Evolutionary conservation across 2,888 invertebrate species (phyloP).

Genomic region (Drosophila cognata): DNA sequence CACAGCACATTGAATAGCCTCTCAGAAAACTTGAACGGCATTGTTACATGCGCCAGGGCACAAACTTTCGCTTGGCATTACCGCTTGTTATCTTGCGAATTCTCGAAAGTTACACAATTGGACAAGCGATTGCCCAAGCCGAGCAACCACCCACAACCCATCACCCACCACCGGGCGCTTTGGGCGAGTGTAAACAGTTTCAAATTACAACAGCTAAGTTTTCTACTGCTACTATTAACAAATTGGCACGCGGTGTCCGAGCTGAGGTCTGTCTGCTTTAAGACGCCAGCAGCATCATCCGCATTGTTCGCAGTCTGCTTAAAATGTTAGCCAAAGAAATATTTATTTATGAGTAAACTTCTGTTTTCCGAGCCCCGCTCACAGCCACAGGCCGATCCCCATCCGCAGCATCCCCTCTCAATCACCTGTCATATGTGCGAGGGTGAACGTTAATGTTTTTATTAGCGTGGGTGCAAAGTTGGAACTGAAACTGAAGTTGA

Average conservation of each 20-base stretch:
- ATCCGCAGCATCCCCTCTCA: background rate
- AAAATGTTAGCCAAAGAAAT: constrained; percentile 65
- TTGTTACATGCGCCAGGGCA: constrained; percentile 47
- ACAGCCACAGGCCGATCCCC: background rate
- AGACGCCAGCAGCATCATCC: constrained; percentile 36
- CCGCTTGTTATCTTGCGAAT: constrained; percentile 64
- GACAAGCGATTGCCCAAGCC: constrained; percentile 42
- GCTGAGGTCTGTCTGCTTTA: constrained; percentile 30
- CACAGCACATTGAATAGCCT: background rate
- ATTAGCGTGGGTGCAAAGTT: constrained; percentile 58
- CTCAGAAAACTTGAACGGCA: constrained; percentile 42
- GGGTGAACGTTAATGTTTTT: constrained; percentile 66
- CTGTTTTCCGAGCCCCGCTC: constrained; percentile 4
- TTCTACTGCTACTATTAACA: constrained; percentile 66
- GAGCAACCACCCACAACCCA: background rate
- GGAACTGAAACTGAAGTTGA: constrained; percentile 33
- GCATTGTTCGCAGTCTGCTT: constrained; percentile 56
- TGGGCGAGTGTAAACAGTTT: constrained; percentile 70
- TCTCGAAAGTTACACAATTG: constrained; percentile 67
- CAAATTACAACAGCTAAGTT: constrained; percentile 67
- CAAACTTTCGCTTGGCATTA: constrained; percentile 46
- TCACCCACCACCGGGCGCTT: constrained; percentile 19
- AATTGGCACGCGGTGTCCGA: constrained; percentile 67
- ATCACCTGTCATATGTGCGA: constrained; percentile 26
- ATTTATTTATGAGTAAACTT: constrained; percentile 76